A percentile compares a stretch with the other conserved stretches of the same genome.
These are phyloP conservation scores for Adoxophyes honmai DNA, from an alignment of 1,140 invertebrate species.

Conservation along the genomic window DNA sequence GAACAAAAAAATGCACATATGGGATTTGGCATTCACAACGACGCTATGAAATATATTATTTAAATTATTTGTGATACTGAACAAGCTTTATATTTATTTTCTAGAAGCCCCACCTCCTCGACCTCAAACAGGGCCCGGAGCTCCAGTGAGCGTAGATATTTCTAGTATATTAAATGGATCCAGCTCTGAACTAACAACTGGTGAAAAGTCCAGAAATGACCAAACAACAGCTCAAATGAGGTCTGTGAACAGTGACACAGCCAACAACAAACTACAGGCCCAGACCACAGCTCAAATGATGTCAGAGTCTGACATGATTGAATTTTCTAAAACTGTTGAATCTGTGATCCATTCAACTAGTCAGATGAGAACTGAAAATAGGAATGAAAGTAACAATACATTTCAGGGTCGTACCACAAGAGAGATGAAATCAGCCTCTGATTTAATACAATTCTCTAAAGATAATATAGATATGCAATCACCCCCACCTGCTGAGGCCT, in stretches of 20 bases:
- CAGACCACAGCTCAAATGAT: conserved; percentile 18
- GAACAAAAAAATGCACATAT: too few relatives aligned
- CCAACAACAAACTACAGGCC: conserved; percentile 28
- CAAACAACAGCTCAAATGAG: conserved; percentile 21
- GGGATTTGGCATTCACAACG: too few relatives aligned
- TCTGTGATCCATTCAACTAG: not conserved
- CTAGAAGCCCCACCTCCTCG: conserved; percentile 71
- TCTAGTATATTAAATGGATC: conserved; percentile 48
- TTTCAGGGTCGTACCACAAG: too few relatives aligned
- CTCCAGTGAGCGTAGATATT: conserved; percentile 70
- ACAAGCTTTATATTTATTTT: conserved; percentile 26
- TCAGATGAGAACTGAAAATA: not conserved
- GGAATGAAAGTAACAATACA: not conserved
- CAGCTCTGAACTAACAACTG: conserved; percentile 39
- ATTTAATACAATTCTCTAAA: not conserved
- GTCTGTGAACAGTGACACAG: conserved; percentile 27
- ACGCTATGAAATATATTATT: not conserved
- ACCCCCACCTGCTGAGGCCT: not conserved
- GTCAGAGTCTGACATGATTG: conserved; percentile 37
- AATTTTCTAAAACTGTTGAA: conserved; percentile 14
- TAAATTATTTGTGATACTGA: not conserved
- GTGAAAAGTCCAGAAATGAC: conserved; percentile 18
- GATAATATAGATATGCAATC: not conserved
- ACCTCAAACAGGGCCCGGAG: conserved; percentile 78
- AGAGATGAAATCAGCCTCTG: not conserved